Evolutionary conservation across 2,113 vertebrate genomes (phyloP).

Genomic region (Diphyllodes magnificus): DNA sequence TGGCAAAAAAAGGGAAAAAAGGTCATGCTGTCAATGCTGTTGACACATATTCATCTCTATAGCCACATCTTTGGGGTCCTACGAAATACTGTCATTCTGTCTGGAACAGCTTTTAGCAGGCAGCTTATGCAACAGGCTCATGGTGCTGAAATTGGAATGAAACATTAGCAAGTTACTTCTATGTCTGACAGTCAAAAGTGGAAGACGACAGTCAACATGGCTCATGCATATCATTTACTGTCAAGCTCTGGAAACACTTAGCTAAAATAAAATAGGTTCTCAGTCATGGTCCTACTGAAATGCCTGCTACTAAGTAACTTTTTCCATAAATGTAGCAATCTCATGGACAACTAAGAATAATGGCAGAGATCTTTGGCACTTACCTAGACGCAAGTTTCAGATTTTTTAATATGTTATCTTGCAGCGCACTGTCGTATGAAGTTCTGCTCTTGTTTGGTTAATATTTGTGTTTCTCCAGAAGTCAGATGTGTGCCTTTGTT

Average conservation of each 20-base stretch:
- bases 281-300: background rate
- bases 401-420: background rate
- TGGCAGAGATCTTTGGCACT: background rate
- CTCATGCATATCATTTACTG: background rate
- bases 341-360: background rate
- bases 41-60: background rate
- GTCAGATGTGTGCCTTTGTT: background rate
- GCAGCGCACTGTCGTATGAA: background rate
- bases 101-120: constrained; percentile 37
- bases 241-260: constrained; percentile 20
- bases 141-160: background rate
- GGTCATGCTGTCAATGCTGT: background rate
- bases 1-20: background rate
- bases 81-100: background rate
- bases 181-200: constrained; percentile 42
- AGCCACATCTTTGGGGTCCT: background rate
- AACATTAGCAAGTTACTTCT: constrained; percentile 23
- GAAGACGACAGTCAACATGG: constrained; percentile 28
- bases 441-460: background rate
- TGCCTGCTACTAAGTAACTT: background rate
- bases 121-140: background rate
- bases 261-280: constrained; percentile 7
- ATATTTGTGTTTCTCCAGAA: background rate
- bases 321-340: background rate
- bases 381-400: background rate